Base-by-base conservation (phyloP, 2,797 vertebrate genomes). In the Cyprinodon diabolis region DNA sequence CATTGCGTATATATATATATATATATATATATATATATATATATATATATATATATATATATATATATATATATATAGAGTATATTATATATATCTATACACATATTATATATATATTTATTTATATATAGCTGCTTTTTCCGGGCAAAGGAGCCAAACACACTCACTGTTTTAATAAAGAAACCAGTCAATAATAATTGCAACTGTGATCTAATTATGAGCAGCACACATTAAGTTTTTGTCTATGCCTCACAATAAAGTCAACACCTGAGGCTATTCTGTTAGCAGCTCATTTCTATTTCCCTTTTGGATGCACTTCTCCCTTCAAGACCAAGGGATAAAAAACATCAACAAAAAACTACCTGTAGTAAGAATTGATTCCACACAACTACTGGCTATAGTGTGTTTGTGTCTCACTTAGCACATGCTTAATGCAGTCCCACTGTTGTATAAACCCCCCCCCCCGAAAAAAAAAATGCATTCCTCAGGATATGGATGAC, bases 151-250 rank as follows among this genome's bases (percentile, higher is more conserved):
- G 47, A 48, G 48, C 43, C 62, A 40, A 60, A 67, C 13, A 68
- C 49, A 66, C 65, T 67, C 30, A 19, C 58, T 40, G 60, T 12
- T 69, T 55, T 60, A 65, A 72, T 40, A 43, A 68, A 49, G 69
- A 52, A 57, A 60, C 69, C 37, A 40, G 7, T 62, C n/a, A 1
- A 55, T 73, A 54, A 66, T 69, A 66, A 80, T 43, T 80, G 66
- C 21, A 55, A 48, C 56, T 30, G 60, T 66, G 71, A 35, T 55
- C 49, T 66, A 47, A 67, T 67, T 74, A 63, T 25, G 66, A 4
- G 47, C 19, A 9, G 45, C 49, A 48, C 37, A 40, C 58, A 21
- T 30, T 21, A 43, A 67, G 19, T 30, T 4, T 56, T 37, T 72
- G 68, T 69, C 66, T 15, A 6, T 25, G 37, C 52, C 9, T n/a